These are phyloP conservation scores for Nysson spinosus DNA, from an alignment of 2,888 invertebrate genomes.

Conservation along the genomic window DNA sequence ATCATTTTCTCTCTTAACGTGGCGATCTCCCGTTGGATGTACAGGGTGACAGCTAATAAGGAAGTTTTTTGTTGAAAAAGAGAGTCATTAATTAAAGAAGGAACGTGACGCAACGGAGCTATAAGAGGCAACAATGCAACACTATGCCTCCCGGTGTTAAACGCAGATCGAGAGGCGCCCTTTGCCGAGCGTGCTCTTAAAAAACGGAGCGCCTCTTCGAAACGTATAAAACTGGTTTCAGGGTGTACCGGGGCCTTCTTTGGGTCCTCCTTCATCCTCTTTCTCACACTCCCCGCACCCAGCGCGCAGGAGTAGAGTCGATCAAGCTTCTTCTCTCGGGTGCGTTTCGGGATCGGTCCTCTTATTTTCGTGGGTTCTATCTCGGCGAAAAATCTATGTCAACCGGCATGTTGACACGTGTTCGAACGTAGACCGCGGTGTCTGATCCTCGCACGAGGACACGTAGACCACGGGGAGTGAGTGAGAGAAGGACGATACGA, in stretches of 20 bases:
- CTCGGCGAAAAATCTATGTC: slow-evolving; percentile 73
- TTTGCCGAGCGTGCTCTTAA: slow-evolving; percentile 31
- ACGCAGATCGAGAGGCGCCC: slow-evolving; percentile 44
- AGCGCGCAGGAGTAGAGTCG: slow-evolving; percentile 47
- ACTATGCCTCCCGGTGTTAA: slow-evolving; percentile 59
- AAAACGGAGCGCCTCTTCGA: slow-evolving; percentile 43
- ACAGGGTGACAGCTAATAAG: background rate
- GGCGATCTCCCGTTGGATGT: background rate
- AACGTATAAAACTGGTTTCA: slow-evolving; percentile 66
- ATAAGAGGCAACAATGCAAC: slow-evolving; percentile 48
- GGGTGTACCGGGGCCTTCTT: slow-evolving; percentile 46
- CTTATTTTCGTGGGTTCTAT: slow-evolving; percentile 64
- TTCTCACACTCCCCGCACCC: slow-evolving; percentile 39
- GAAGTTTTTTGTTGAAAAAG: slow-evolving; percentile 9
- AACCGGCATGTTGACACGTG: slow-evolving; percentile 74
- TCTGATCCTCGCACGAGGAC: slow-evolving; percentile 34
- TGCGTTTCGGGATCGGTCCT: slow-evolving; percentile 46
- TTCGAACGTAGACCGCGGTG: slow-evolving; percentile 63
- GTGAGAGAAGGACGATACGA: background rate
- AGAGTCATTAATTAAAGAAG: slow-evolving; percentile 51
- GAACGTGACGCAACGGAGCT: slow-evolving; percentile 36
- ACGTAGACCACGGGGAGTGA: slow-evolving; percentile 17
- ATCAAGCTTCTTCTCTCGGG: slow-evolving; percentile 54
- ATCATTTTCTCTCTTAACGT: background rate
- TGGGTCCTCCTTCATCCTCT: slow-evolving; percentile 35